Conservation (phyloP, 2,113 vertebrate species). For the Python bivittatus region DNA sequence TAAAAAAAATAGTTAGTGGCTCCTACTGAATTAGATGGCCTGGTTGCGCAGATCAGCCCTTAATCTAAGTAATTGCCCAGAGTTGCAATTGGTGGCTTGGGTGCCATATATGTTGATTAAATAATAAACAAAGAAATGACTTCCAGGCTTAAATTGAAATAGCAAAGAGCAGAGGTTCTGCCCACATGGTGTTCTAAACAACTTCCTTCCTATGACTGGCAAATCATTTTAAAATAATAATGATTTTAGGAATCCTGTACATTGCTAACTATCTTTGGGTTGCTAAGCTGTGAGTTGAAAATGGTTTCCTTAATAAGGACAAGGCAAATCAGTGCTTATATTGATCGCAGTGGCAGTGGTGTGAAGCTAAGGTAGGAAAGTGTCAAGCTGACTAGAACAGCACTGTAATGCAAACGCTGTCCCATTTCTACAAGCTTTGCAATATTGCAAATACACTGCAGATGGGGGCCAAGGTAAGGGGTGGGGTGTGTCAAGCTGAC, state of each 20-base stretch:
- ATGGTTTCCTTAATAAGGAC: background rate
- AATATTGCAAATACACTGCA: background rate
- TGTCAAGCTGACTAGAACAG: background rate
- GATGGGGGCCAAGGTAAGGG: background rate
- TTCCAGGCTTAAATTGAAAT: background rate
- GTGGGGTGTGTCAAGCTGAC: background rate
- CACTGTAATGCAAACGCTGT: background rate
- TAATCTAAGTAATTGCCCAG: background rate
- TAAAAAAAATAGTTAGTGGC: background rate
- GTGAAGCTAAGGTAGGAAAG: background rate
- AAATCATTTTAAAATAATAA: conserved; percentile 5
- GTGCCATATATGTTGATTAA: background rate
- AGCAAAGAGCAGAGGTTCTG: background rate
- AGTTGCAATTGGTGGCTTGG: background rate
- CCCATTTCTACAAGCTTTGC: background rate
- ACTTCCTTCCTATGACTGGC: background rate
- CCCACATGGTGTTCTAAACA: background rate
- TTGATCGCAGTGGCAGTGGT: background rate
- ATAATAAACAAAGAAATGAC: background rate
- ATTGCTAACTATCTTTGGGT: background rate
- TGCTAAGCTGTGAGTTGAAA: background rate
- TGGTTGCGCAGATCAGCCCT: background rate
- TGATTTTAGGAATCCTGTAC: background rate
- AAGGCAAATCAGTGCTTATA: background rate
- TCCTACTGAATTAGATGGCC: background rate